These are phyloP conservation scores for Sebastolobus altivelis DNA, from an alignment of 2,797 vertebrate species.

Conservation along the genomic window DNA sequence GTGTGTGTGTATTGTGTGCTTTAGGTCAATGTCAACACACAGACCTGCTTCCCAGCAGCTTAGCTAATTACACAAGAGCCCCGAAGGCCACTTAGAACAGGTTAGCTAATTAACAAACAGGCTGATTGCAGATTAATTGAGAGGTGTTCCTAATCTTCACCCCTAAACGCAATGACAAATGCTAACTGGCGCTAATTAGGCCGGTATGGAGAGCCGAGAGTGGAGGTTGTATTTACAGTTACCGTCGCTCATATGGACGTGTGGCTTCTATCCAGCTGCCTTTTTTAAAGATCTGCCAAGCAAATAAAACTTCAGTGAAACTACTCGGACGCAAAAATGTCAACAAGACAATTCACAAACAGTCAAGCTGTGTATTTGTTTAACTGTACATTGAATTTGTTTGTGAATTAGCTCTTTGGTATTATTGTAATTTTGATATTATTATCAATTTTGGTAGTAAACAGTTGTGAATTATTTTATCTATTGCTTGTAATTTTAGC, in stretches of 20 bases:
- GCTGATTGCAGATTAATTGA: conserved; percentile 90
- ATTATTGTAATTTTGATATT: neutral
- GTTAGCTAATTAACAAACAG: conserved; percentile 91
- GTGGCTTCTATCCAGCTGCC: conserved; percentile 51
- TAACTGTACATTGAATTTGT: conserved; percentile 2
- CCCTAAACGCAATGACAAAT: conserved; percentile 86
- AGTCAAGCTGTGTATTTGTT: neutral
- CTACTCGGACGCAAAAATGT: neutral
- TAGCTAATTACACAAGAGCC: conserved; percentile 86
- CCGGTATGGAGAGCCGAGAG: conserved; percentile 68
- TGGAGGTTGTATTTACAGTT: conserved; percentile 77
- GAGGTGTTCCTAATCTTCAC: conserved; percentile 88
- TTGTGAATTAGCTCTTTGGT: conserved; percentile 4
- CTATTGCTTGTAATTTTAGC: conserved; percentile 2
- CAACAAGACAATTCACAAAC: neutral
- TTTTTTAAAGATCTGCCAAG: conserved; percentile 28
- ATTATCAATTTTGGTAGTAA: neutral
- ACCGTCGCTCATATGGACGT: conserved; percentile 45
- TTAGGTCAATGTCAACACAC: conserved; percentile 87
- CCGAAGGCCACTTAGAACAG: conserved; percentile 87
- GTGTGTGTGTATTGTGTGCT: conserved; percentile 50
- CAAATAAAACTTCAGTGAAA: conserved; percentile 41
- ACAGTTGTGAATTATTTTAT: neutral
- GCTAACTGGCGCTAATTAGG: conserved; percentile 86
- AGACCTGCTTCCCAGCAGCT: conserved; percentile 78